These are phyloP conservation scores for Anhinga rufa DNA, from an alignment of 2,113 vertebrate species.

Conservation along the genomic window DNA sequence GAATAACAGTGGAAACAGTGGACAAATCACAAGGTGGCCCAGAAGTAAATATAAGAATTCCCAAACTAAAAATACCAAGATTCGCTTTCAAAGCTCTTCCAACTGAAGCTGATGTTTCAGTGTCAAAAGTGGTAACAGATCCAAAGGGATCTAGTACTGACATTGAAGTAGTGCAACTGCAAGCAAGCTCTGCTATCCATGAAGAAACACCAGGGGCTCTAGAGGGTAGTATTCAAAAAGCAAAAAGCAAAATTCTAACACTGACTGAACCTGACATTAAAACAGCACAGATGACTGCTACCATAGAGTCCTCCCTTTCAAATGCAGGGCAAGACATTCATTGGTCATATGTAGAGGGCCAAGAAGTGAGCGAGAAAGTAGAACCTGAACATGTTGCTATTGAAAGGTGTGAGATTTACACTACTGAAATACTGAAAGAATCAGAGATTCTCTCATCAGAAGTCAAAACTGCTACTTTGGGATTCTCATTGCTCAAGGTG, in stretches of 20 bases:
- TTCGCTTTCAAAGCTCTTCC: constrained; percentile 49
- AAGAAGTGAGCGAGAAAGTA: background rate
- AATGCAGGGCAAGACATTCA: constrained; percentile 38
- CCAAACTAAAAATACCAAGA: constrained; percentile 61
- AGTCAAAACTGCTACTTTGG: constrained; percentile 58
- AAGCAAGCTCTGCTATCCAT: background rate
- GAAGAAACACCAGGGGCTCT: background rate
- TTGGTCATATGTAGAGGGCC: background rate
- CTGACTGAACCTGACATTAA: constrained; percentile 52
- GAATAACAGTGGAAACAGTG: background rate
- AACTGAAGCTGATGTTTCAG: constrained; percentile 35
- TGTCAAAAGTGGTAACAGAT: constrained; percentile 33
- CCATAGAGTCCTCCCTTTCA: background rate
- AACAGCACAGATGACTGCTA: constrained; percentile 25
- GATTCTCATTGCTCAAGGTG: constrained; percentile 69
- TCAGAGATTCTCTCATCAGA: constrained; percentile 61
- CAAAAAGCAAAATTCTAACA: constrained; percentile 10
- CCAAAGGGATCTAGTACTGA: background rate
- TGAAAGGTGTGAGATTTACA: background rate
- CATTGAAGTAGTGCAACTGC: background rate
- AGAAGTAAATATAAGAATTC: constrained; percentile 59
- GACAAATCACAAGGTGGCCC: background rate
- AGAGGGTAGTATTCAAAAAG: constrained; percentile 7
- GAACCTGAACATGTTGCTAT: background rate
- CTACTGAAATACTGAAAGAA: constrained; percentile 62